Evolutionary conservation across 2,113 vertebrate genomes (phyloP).

Genomic region (Alethe castanea): DNA sequence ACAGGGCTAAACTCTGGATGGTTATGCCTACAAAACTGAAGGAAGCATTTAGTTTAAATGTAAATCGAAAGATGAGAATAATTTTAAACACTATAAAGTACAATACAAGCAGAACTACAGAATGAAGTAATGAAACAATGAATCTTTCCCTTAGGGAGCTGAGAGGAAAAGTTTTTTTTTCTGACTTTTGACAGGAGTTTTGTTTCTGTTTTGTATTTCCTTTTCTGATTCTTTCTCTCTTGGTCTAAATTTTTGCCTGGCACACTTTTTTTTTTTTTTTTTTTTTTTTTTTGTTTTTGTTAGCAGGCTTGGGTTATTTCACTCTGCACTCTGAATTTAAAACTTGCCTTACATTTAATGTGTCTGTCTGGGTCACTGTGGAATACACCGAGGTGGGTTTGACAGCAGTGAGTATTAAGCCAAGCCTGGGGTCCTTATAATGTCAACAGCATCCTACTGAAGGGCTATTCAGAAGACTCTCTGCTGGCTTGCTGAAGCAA

Average conservation of each 20-base stretch:
- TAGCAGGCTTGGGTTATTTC: not conserved
- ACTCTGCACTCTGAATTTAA: not conserved
- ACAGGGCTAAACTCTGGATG: not conserved
- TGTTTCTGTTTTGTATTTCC: not conserved
- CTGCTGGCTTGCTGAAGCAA: not conserved
- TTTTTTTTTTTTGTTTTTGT: not conserved
- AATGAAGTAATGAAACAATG: not conserved
- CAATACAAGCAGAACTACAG: not conserved
- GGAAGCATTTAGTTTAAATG: constrained; percentile 3
- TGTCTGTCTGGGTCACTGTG: not conserved
- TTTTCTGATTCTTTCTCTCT: not conserved
- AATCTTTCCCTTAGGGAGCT: not conserved
- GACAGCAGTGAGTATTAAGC: not conserved
- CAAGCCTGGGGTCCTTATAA: not conserved
- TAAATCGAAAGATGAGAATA: not conserved
- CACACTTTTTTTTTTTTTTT: not conserved
- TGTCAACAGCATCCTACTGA: not conserved
- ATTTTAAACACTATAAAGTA: not conserved
- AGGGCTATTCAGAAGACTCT: not conserved
- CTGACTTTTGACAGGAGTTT: not conserved
- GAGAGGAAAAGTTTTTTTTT: not conserved
- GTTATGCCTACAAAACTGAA: not conserved
- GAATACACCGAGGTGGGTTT: not conserved
- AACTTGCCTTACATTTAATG: not conserved
- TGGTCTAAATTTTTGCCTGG: not conserved